Evolutionary conservation across 2,113 vertebrate species (phyloP).

Genomic region (Trachemys scripta): DNA sequence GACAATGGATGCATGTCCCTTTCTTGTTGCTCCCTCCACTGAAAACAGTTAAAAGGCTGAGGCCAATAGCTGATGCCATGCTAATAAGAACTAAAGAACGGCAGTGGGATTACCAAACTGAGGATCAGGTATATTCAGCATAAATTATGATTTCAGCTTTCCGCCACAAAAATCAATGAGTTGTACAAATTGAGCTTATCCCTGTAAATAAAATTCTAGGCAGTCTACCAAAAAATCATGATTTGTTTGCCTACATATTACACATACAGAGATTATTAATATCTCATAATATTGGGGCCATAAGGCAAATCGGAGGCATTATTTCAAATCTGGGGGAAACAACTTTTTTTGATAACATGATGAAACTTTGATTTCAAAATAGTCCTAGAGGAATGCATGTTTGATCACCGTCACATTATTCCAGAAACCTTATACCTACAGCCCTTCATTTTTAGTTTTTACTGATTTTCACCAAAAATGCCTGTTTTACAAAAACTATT

Average conservation of each 20-base stretch:
- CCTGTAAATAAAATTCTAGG: constrained; percentile 17
- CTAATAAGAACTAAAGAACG: background rate
- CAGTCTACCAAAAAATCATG: background rate
- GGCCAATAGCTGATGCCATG: background rate
- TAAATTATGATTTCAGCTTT: background rate
- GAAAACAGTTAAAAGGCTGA: background rate
- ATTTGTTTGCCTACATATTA: background rate
- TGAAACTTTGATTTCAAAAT: constrained; percentile 1
- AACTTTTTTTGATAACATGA: background rate
- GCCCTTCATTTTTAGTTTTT: background rate
- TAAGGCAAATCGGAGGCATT: background rate
- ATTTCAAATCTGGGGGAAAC: background rate
- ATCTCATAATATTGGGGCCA: background rate
- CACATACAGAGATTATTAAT: background rate
- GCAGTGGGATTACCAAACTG: background rate
- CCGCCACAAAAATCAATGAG: constrained; percentile 3
- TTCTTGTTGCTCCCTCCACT: background rate
- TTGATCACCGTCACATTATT: background rate
- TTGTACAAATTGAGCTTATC: background rate
- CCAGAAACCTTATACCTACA: background rate
- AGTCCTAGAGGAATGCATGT: background rate
- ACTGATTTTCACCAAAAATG: background rate
- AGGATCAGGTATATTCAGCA: background rate
- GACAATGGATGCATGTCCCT: background rate
- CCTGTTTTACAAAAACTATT: background rate